Conservation (phyloP, 2,113 vertebrate genomes). For the Oryzias woworae region DNA sequence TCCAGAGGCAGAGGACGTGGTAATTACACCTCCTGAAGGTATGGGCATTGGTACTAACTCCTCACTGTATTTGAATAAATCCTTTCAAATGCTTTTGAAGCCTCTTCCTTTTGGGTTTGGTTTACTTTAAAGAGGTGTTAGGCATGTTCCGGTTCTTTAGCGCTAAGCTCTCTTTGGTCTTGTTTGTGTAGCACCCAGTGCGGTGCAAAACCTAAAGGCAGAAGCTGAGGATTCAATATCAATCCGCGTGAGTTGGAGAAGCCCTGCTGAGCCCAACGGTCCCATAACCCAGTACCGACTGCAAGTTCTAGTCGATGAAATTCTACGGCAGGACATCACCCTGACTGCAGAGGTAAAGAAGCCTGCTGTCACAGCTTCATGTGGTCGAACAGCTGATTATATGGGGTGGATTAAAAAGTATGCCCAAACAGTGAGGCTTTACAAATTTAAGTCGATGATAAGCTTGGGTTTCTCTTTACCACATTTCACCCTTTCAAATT, state of each 20-base stretch:
- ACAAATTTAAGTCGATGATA: no score
- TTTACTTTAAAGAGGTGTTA: not conserved
- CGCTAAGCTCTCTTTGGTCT: conserved; percentile 16
- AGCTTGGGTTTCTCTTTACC: no score
- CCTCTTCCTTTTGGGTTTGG: not conserved
- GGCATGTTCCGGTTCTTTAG: not conserved
- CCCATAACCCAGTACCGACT: conserved; percentile 89
- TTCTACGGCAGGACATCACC: conserved; percentile 84
- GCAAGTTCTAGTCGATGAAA: conserved; percentile 70
- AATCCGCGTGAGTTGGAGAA: conserved; percentile 86
- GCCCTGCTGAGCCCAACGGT: conserved; percentile 88
- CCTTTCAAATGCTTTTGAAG: not conserved
- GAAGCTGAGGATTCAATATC: conserved; percentile 85
- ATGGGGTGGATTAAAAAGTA: no score
- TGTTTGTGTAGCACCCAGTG: conserved; percentile 82
- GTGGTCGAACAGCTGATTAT: not conserved
- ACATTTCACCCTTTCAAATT: no score
- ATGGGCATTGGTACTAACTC: conserved; percentile 22
- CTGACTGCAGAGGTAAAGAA: conserved; percentile 73
- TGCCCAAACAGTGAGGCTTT: no score
- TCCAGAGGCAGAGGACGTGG: conserved; percentile 78
- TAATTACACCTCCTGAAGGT: conserved; percentile 89
- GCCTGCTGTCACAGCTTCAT: not conserved
- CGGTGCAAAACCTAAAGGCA: conserved; percentile 82
- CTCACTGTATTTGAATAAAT: not conserved